Evolutionary conservation across 2,888 invertebrate species (phyloP).

Genomic region (Scaptomyza tumidula): DNA sequence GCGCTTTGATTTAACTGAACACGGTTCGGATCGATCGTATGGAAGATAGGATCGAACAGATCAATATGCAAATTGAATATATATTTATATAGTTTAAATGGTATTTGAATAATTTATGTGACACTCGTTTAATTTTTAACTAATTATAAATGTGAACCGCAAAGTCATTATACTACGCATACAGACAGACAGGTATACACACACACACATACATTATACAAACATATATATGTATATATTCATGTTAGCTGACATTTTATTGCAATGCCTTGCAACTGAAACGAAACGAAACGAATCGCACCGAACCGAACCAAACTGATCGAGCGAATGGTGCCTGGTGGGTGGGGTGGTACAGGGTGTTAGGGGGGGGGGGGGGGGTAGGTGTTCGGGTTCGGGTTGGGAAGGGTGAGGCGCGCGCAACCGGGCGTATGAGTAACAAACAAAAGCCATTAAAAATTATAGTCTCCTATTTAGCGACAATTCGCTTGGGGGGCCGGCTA

Average conservation of each 20-base stretch:
- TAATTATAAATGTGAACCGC: slow-evolving; percentile 58
- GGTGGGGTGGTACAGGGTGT: neutral
- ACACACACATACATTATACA: slow-evolving; percentile 1
- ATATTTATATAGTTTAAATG: neutral
- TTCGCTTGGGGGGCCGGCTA: neutral
- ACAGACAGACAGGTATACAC: slow-evolving; percentile 7
- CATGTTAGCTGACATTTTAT: slow-evolving; percentile 52
- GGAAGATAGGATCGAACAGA: slow-evolving; percentile 11
- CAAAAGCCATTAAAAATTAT: slow-evolving; percentile 69
- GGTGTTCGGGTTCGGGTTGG: too few species aligned
- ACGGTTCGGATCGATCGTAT: too few species aligned
- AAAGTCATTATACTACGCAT: slow-evolving; percentile 58
- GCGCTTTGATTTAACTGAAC: neutral
- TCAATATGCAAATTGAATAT: slow-evolving; percentile 38
- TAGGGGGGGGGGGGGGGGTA: neutral
- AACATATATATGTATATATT: slow-evolving; percentile 1
- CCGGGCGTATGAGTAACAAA: slow-evolving; percentile 64
- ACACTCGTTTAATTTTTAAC: slow-evolving; percentile 59
- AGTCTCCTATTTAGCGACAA: slow-evolving; percentile 59
- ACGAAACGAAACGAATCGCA: slow-evolving; percentile 39
- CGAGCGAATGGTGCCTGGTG: slow-evolving; percentile 6
- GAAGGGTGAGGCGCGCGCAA: slow-evolving; percentile 5
- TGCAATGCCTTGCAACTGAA: slow-evolving; percentile 45
- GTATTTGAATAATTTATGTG: slow-evolving; percentile 17
- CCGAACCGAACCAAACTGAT: slow-evolving; percentile 30